Evolutionary conservation across 2,113 vertebrate genomes (phyloP).

Genomic region (Myiagra hebetior): DNA sequence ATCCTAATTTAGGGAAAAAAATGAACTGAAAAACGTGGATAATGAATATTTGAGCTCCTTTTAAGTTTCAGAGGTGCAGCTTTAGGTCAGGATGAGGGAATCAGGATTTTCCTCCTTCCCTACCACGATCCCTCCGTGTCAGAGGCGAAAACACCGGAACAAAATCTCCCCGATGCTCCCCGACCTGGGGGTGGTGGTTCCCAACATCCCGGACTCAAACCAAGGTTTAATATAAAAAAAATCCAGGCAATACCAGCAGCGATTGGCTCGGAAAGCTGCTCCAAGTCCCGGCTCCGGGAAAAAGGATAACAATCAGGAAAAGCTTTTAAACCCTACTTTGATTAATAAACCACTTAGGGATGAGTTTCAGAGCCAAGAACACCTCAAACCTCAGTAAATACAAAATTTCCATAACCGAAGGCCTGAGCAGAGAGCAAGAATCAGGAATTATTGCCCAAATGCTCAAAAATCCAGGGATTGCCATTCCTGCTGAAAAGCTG

Average conservation of each 20-base stretch:
- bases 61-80: not conserved
- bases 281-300: not conserved
- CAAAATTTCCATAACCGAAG: not conserved
- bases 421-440: rapidly evolving
- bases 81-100: not conserved
- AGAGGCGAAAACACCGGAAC: not conserved
- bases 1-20: not conserved
- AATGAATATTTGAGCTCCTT: not conserved
- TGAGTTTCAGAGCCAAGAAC: not conserved
- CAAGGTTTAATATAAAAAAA: not conserved
- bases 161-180: not conserved
- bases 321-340: not conserved
- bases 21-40: not conserved
- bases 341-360: not conserved
- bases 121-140: rapidly evolving
- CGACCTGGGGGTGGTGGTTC: not conserved
- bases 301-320: not conserved
- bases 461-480: rapidly evolving
- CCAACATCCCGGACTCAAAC: not conserved
- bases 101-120: not conserved
- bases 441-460: rapidly evolving
- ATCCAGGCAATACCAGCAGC: rapidly evolving
- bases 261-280: not conserved
- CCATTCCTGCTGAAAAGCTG: not conserved
- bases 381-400: rapidly evolving